These are phyloP conservation scores for Protophormia terraenovae DNA, from an alignment of 2,888 invertebrate species.

Conservation along the genomic window DNA sequence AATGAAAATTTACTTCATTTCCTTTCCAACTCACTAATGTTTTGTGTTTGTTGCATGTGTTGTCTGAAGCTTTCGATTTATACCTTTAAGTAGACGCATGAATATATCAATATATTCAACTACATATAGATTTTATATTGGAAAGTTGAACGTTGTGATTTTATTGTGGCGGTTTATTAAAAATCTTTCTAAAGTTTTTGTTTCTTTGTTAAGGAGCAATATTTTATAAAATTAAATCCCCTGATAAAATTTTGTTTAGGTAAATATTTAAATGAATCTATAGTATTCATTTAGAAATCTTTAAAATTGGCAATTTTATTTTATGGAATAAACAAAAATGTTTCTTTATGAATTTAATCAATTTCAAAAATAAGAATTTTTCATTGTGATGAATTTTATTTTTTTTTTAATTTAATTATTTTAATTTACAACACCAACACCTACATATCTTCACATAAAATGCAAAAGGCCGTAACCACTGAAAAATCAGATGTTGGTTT, in stretches of 20 bases:
- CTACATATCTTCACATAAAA: no score
- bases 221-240: conserved; percentile 6
- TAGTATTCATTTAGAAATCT: no score
- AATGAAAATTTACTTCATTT: conserved; percentile 22
- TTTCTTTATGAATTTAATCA: no score
- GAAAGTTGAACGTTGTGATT: not conserved
- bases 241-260: not conserved
- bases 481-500: no score
- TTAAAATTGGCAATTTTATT: no score
- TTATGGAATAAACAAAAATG: no score
- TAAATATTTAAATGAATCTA: not conserved
- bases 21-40: not conserved
- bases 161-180: conserved; percentile 21
- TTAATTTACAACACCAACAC: no score
- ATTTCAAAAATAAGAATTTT: no score
- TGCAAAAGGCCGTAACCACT: no score
- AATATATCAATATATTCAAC: not conserved
- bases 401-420: no score
- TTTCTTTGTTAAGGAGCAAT: not conserved
- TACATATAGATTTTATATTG: not conserved
- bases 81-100: not conserved
- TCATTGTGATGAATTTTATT: no score
- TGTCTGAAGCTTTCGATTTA: not conserved
- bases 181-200: conserved; percentile 5
- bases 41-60: not conserved